Percentiles rank a stretch among this genome's conserved stretches.
Conservation (phyloP, 37 sponge, comb jelly and placozoan species). For the Bolinopsis microptera region DNA sequence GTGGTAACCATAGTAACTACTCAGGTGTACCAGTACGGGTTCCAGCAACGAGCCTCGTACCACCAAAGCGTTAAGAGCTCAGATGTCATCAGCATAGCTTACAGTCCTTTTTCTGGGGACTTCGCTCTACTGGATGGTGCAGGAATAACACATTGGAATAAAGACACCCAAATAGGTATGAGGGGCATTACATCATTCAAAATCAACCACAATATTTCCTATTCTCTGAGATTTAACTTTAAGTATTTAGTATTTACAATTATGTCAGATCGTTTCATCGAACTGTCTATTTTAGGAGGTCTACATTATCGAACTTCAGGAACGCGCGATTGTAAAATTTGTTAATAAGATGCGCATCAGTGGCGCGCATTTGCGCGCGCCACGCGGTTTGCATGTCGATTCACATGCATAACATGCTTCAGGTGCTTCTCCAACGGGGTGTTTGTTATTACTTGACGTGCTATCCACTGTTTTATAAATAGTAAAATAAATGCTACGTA, state of each 20-base stretch:
- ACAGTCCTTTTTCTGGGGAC: conserved; percentile 56
- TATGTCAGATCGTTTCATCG: too few relatives aligned
- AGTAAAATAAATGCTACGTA: not conserved
- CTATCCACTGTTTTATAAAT: not conserved
- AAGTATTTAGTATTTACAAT: too few relatives aligned
- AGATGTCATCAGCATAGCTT: conserved; percentile 49
- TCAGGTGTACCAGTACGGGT: conserved; percentile 61
- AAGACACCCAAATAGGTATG: conserved; percentile 54
- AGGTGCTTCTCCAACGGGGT: not conserved
- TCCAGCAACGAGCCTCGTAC: conserved; percentile 28
- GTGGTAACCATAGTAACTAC: too few relatives aligned
- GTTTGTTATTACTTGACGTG: conserved; percentile 55
- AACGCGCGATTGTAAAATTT: not conserved
- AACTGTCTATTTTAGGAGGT: too few relatives aligned
- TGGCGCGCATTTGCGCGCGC: not conserved
- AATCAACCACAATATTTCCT: too few relatives aligned
- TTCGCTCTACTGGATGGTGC: conserved; percentile 54
- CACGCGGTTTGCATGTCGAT: not conserved
- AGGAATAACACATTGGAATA: conserved; percentile 61
- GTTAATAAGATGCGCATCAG: not conserved
- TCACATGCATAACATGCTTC: conserved; percentile 18
- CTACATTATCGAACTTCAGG: too few relatives aligned
- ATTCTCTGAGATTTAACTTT: too few relatives aligned
- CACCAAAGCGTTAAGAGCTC: conserved; percentile 20
- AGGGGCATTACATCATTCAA: too few relatives aligned